phyloP scores from a whole-genome alignment of 1,140 invertebrate species.

The Vanessa tameamea region DNA sequence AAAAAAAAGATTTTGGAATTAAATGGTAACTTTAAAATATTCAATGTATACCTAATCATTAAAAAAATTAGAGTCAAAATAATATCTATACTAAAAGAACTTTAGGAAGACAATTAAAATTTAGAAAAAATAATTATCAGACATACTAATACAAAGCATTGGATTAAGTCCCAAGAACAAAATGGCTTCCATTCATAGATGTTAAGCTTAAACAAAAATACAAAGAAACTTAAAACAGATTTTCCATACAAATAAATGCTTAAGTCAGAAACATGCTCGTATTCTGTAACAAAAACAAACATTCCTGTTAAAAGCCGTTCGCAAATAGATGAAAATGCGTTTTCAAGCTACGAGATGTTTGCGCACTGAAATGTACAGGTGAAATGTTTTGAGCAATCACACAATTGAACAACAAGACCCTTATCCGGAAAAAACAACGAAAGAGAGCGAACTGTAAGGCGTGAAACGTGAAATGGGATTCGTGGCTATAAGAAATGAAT shows the following conservation, averaged over 20 bases:
- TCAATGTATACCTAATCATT: too few species aligned
- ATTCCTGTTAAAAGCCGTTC: constrained; percentile 38
- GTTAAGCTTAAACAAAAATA: constrained; percentile 8
- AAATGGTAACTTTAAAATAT: too few species aligned
- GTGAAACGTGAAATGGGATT: neutral
- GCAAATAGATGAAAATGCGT: constrained; percentile 35
- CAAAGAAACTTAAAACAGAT: constrained; percentile 8
- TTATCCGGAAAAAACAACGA: neutral
- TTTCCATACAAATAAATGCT: constrained; percentile 28
- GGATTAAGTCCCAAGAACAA: neutral
- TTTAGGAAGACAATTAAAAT: too few species aligned
- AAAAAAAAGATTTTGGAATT: too few species aligned
- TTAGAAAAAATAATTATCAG: too few species aligned
- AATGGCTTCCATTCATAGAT: neutral
- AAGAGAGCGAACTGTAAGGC: neutral
- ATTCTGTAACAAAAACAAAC: constrained; percentile 34
- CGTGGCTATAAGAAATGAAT: too few species aligned
- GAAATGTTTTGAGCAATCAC: constrained; percentile 7
- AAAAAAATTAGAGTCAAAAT: too few species aligned
- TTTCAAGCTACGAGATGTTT: constrained; percentile 16
- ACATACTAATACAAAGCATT: too few species aligned
- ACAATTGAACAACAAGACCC: neutral
- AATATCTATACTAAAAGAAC: too few species aligned
- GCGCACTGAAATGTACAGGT: neutral
- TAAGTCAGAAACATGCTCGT: constrained; percentile 31